Conservation (phyloP, 2,888 invertebrate species). For the Daptonema setosum region DNA sequence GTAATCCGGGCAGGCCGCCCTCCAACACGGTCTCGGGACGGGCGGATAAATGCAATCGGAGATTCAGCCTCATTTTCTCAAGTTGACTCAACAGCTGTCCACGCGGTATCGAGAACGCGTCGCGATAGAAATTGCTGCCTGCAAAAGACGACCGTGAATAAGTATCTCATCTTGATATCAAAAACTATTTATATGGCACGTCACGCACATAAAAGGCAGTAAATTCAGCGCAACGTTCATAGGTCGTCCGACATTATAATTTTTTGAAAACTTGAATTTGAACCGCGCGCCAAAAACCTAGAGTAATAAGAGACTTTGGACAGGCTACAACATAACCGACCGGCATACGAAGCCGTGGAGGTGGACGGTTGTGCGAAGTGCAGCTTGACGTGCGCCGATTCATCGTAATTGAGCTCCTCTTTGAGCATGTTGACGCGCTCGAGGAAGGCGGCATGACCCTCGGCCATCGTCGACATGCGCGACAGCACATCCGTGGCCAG, state of each 20-base stretch:
- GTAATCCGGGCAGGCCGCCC: conserved; percentile 42
- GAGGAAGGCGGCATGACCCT: not conserved
- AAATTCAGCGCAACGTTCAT: no score
- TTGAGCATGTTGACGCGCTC: not conserved
- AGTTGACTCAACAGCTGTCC: conserved; percentile 71
- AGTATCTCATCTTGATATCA: no score
- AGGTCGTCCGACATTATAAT: no score
- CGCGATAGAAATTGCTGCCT: conserved; percentile 49
- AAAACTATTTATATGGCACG: no score
- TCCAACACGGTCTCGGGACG: conserved; percentile 12
- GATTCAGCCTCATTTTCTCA: conserved; percentile 75
- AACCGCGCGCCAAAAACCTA: no score
- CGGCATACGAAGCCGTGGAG: no score
- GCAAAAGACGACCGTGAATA: no score
- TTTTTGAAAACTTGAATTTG: no score
- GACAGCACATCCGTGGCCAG: no score
- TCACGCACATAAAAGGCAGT: no score
- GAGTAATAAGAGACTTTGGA: no score
- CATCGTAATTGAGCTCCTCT: not conserved
- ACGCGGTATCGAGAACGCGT: conserved; percentile 83
- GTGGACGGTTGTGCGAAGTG: not conserved
- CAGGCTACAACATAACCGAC: no score
- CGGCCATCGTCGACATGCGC: not conserved
- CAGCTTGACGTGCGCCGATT: not conserved
- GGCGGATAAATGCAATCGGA: conserved; percentile 28